These are phyloP conservation scores for Sinocyclocheilus grahami DNA, from an alignment of 2,113 vertebrate species.

Conservation along the genomic window DNA sequence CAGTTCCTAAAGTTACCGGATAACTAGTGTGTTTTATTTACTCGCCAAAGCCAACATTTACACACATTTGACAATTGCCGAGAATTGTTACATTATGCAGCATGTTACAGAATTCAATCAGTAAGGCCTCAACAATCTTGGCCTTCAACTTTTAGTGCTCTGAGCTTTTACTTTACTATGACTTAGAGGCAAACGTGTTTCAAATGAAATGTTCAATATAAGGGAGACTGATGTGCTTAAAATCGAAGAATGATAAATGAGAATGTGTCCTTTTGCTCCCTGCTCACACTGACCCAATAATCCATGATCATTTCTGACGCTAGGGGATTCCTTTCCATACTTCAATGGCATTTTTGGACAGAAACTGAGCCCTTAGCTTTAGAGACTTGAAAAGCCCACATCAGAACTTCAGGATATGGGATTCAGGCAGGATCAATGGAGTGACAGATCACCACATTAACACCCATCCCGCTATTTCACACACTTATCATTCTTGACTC, in stretches of 20 bases:
- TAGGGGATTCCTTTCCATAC: constrained; percentile 22
- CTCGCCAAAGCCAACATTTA: no score
- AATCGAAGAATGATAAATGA: not conserved
- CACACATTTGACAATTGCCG: not conserved
- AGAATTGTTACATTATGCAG: not conserved
- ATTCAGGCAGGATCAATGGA: constrained; percentile 38
- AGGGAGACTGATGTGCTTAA: not conserved
- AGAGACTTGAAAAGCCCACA: constrained; percentile 2
- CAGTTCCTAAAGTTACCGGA: not conserved
- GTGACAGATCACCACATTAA: constrained; percentile 44
- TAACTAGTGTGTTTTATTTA: not conserved
- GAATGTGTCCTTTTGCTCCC: not conserved
- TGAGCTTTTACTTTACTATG: not conserved
- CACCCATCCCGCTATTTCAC: constrained; percentile 24
- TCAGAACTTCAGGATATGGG: constrained; percentile 12
- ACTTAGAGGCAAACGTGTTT: constrained; percentile 9
- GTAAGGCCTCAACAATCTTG: not conserved
- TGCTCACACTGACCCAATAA: constrained; percentile 14
- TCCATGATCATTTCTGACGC: constrained; percentile 17
- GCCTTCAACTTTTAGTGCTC: not conserved
- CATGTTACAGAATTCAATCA: not conserved
- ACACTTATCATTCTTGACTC: constrained; percentile 35
- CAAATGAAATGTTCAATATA: not conserved
- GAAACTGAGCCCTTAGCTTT: constrained; percentile 29
- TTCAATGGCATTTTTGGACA: constrained; percentile 12